Conservation (phyloP, 1,140 invertebrate genomes). For the Cryptotermes secundus region DNA sequence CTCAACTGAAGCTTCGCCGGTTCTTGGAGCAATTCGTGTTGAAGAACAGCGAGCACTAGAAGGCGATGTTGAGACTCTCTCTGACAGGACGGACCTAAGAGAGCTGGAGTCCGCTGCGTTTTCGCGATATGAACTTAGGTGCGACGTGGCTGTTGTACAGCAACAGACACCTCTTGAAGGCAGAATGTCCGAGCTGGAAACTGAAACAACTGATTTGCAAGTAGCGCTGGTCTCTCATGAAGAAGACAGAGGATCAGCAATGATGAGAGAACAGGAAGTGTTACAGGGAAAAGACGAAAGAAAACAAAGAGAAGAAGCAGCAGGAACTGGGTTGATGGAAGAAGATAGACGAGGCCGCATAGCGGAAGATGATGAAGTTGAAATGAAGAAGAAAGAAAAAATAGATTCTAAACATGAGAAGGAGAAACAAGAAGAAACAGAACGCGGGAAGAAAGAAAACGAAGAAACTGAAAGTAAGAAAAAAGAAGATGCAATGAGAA, state of each 20-base stretch:
- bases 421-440: no score
- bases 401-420: background rate
- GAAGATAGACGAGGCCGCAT: no score
- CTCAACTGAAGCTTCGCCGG: background rate
- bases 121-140: background rate
- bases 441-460: no score
- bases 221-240: background rate
- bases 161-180: background rate
- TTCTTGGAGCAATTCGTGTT: conserved; percentile 24
- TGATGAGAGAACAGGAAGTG: background rate
- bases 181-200: background rate
- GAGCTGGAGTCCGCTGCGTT: background rate
- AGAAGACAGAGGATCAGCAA: background rate
- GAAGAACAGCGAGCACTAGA: conserved; percentile 33
- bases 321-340: no score
- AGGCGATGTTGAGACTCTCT: background rate
- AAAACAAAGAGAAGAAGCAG: no score
- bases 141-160: background rate
- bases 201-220: background rate
- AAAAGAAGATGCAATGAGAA: conserved; percentile 4
- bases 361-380: no score
- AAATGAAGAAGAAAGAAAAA: background rate
- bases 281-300: background rate
- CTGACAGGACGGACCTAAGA: background rate
- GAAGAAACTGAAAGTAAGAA: no score